Base-by-base conservation (phyloP, 2,888 invertebrate genomes). In the Candidula unifasciata region DNA sequence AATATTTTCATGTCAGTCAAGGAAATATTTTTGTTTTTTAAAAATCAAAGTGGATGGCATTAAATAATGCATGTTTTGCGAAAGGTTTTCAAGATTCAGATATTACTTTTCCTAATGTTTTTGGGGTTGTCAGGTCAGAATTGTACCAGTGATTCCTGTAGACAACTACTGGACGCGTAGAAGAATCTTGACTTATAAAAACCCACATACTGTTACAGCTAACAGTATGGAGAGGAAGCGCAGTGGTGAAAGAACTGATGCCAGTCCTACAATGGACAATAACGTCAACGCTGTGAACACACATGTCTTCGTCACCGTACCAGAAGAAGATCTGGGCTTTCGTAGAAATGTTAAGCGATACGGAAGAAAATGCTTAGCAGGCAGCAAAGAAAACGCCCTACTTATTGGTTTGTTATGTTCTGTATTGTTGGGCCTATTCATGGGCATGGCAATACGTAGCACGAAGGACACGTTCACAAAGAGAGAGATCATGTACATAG, bases 401-500 rank as follows among this genome's bases (percentile, higher is more conserved):
- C 88, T 93, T 18, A 88, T 93, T 69, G 88, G 93, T 6, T 89
- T 93, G 10, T 85, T 93, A 35, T 84, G 89, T n/a, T 90, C 91
- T 13, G 92, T 93, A 21, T 87, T 91, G 24, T 57, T 90, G 8
- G 93, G 93, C 5, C 88, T 91, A 8, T 89, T 87, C n/a, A 87
- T 93, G n/a, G 93, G 93, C 21, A 90, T 92, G 74, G 87, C 86
- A 6, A 88, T 92, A 21, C 86, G 92, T 30, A 80, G 87, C 24
- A 86, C 86, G 21, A 88, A 88, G 16, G 86, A 86, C 6, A 76
- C 85, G n/a, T 88, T 89, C 87, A 91, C 90, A 87, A 90, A 92
- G 60, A 86, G 98, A 86, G 97, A 98, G 89, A 96, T 97, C 89
- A 97, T 98, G 96, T 99, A 98, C 95, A 96, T 98, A 93, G 96